Evolutionary conservation across 1,140 invertebrate genomes (phyloP).

Genomic region (Caenorhabditis briggsae): DNA sequence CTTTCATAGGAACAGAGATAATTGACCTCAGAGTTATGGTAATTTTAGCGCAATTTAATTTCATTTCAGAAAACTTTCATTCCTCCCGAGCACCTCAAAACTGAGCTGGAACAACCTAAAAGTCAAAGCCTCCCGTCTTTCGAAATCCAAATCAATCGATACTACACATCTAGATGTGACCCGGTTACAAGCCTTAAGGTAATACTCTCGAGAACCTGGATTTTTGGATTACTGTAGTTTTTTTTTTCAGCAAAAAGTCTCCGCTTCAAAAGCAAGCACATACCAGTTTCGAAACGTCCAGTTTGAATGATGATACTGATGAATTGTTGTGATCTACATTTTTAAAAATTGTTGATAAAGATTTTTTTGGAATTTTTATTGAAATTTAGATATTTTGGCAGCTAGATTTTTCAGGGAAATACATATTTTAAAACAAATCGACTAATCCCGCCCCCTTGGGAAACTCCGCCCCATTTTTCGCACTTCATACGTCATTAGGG

Average conservation of each 20-base stretch:
- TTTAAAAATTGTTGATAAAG: not conserved
- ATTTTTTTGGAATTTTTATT: not conserved
- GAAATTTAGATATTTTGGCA: too few species aligned
- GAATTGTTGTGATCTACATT: constrained; percentile 17
- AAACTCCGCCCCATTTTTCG: too few species aligned
- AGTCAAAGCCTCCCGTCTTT: not conserved
- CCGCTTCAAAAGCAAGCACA: constrained; percentile 39
- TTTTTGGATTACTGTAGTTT: not conserved
- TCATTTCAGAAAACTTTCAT: constrained; percentile 59
- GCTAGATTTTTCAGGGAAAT: too few species aligned
- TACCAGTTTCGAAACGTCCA: constrained; percentile 28
- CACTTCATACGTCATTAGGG: too few species aligned
- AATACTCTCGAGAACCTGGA: not conserved
- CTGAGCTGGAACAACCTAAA: constrained; percentile 61
- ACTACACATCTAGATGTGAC: constrained; percentile 38
- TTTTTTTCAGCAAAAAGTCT: constrained; percentile 35
- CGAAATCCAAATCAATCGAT: constrained; percentile 45
- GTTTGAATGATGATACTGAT: constrained; percentile 41
- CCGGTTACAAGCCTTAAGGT: constrained; percentile 37
- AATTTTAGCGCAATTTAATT: not conserved
- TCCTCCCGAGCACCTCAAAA: constrained; percentile 31
- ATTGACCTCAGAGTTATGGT: not conserved
- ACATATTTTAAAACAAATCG: too few species aligned
- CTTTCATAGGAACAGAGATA: too few species aligned
- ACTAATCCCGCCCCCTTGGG: too few species aligned